These are phyloP conservation scores for Caenorhabditis inopinata DNA, from an alignment of 1,140 invertebrate species.

Conservation along the genomic window DNA sequence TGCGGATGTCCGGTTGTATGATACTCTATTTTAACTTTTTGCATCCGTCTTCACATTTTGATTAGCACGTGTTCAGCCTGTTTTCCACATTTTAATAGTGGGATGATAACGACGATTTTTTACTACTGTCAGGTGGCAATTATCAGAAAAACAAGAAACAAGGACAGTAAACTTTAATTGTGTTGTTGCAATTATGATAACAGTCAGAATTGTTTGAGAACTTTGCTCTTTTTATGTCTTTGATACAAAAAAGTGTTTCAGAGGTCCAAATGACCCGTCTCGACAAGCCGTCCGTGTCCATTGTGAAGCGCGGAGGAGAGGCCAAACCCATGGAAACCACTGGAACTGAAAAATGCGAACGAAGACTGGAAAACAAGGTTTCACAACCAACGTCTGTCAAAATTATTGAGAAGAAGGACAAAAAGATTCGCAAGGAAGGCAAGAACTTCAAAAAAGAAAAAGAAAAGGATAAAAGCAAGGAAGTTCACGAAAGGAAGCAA, in stretches of 20 bases:
- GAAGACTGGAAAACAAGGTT: neutral
- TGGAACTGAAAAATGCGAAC: neutral
- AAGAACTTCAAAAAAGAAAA: neutral
- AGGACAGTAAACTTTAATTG: too few species aligned
- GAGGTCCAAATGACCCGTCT: slow-evolving; percentile 46
- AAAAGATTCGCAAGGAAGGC: neutral
- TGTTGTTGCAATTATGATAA: too few species aligned
- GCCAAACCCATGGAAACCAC: neutral
- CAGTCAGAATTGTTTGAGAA: too few species aligned
- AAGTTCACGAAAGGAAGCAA: neutral
- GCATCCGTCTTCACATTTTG: too few species aligned
- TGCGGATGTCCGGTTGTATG: too few species aligned
- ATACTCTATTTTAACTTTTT: too few species aligned
- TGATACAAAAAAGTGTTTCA: neutral
- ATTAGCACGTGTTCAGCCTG: too few species aligned
- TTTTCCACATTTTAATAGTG: too few species aligned
- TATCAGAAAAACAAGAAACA: too few species aligned
- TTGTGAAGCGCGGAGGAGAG: slow-evolving; percentile 11
- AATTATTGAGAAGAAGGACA: neutral
- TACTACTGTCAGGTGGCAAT: too few species aligned
- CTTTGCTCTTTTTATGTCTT: too few species aligned
- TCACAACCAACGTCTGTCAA: neutral
- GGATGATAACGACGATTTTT: too few species aligned
- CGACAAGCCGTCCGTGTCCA: slow-evolving; percentile 32
- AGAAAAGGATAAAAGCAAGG: neutral